These are phyloP conservation scores for Phenganax subtilis DNA, from an alignment of 92 coral and sea anemone genomes.

Conservation along the genomic window DNA sequence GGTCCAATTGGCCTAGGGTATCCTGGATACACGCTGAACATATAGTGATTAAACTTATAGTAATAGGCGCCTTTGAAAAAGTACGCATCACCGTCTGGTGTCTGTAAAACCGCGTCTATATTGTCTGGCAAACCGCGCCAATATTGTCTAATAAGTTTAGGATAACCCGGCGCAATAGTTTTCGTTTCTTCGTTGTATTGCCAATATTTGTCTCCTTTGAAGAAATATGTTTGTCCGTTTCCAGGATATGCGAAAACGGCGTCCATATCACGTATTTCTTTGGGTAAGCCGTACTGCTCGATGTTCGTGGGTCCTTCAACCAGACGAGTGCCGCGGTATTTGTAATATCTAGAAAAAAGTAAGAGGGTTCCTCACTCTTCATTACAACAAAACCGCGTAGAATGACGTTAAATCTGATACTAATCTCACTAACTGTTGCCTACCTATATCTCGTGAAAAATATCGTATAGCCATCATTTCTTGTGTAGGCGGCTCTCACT, in stretches of 20 bases:
- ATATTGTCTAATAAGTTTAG: conserved; percentile 42
- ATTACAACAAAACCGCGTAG: too few relatives aligned
- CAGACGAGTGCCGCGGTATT: conserved; percentile 43
- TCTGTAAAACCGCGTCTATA: conserved; percentile 57
- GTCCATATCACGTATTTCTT: conserved; percentile 58
- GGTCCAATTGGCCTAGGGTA: conserved; percentile 43
- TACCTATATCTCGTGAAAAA: conserved; percentile 47
- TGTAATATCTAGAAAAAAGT: conserved; percentile 50
- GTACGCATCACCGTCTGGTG: conserved; percentile 57
- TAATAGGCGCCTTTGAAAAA: conserved; percentile 61
- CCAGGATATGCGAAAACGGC: conserved; percentile 58
- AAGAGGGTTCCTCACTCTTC: not conserved
- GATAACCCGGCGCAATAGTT: conserved; percentile 52
- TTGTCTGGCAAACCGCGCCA: conserved; percentile 55
- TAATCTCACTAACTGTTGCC: not conserved
- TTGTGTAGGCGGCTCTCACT: conserved; percentile 51
- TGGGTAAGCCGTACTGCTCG: conserved; percentile 50
- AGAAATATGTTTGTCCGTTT: conserved; percentile 61
- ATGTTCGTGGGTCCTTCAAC: conserved; percentile 50
- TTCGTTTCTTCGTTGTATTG: conserved; percentile 45
- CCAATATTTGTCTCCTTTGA: conserved; percentile 62
- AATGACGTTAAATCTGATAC: too few relatives aligned
- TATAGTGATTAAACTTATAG: conserved; percentile 52
- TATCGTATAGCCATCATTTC: conserved; percentile 41
- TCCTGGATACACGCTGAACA: conserved; percentile 21